phyloP scores from a whole-genome alignment of 35 echinoderm and acorn worm genomes.

The Strongylocentrotus purpuratus region DNA sequence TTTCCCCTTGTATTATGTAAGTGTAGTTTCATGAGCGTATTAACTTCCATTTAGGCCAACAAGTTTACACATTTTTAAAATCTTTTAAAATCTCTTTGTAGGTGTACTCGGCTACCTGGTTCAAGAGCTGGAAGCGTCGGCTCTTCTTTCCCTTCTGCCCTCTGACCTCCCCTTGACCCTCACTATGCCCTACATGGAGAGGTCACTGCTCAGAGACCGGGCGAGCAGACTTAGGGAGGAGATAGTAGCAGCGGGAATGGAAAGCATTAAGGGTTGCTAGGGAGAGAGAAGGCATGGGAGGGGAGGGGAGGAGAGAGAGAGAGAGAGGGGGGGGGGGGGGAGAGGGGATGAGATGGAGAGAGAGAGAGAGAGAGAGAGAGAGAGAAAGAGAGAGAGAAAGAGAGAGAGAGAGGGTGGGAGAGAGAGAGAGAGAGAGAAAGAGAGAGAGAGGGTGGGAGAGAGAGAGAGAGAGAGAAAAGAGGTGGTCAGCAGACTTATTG shows the following conservation, averaged over 20 bases:
- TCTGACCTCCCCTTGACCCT: slow-evolving; percentile 16
- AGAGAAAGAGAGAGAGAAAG: too few species aligned
- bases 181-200: slow-evolving; percentile 42
- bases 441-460: not conserved
- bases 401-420: not conserved
- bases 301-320: not conserved
- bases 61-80: too few species aligned
- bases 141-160: slow-evolving; percentile 20
- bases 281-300: not conserved
- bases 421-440: not conserved
- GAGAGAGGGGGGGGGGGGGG: not conserved
- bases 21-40: too few species aligned
- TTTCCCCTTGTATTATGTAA: too few species aligned
- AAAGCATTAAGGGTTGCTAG: slow-evolving; percentile 8
- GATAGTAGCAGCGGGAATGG: slow-evolving; percentile 17
- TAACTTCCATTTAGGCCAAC: too few species aligned
- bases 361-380: not conserved
- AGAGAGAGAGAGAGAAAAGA: not conserved
- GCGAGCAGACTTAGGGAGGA: slow-evolving; percentile 14
- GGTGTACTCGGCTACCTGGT: slow-evolving; percentile 43
- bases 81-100: not conserved
- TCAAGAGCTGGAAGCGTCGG: slow-evolving; percentile 3
- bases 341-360: not conserved
- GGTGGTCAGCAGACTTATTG: not conserved
- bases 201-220: slow-evolving; percentile 16